These are phyloP conservation scores for Caenorhabditis sp. DNA, from an alignment of 2,888 invertebrate genomes.

Conservation along the genomic window DNA sequence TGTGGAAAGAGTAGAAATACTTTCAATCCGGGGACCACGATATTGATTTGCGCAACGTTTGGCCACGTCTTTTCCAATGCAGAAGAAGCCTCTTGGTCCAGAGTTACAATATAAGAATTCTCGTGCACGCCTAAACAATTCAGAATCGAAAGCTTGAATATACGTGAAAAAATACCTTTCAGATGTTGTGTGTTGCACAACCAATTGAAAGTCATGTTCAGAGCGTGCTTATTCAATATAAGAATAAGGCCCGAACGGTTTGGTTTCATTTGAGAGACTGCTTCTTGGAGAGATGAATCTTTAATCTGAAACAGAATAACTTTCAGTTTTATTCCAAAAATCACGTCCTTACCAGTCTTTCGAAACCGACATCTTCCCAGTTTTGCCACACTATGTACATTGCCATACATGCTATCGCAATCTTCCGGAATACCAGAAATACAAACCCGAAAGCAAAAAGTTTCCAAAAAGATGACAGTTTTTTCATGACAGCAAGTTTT, in stretches of 20 bases:
- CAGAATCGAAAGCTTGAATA: background rate
- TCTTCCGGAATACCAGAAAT: slow-evolving; percentile 67
- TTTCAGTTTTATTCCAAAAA: background rate
- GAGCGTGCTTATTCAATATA: slow-evolving; percentile 74
- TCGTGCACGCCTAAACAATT: slow-evolving; percentile 67
- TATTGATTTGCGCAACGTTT: slow-evolving; percentile 59
- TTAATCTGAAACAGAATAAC: slow-evolving; percentile 13
- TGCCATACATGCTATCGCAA: slow-evolving; percentile 67
- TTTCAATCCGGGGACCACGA: slow-evolving; percentile 66
- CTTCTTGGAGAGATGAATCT: slow-evolving; percentile 21
- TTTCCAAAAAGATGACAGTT: slow-evolving; percentile 14
- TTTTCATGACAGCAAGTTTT: no score
- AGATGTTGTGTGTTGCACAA: slow-evolving; percentile 72
- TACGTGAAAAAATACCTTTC: background rate
- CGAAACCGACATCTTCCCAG: slow-evolving; percentile 62
- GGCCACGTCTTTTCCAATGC: slow-evolving; percentile 68
- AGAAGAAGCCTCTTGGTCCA: slow-evolving; percentile 67
- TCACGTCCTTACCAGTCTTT: slow-evolving; percentile 62
- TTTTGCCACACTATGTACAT: slow-evolving; percentile 69
- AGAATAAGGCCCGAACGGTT: slow-evolving; percentile 59
- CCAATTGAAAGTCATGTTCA: slow-evolving; percentile 78
- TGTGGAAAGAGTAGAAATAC: slow-evolving; percentile 33
- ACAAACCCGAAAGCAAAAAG: slow-evolving; percentile 42
- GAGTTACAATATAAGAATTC: slow-evolving; percentile 68
- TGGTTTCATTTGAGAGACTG: slow-evolving; percentile 16